Evolutionary conservation across 2,888 invertebrate species (phyloP), one percentile per base, ranked within the genome.

Genomic region (Mesopsocus fuscifrons): DNA sequence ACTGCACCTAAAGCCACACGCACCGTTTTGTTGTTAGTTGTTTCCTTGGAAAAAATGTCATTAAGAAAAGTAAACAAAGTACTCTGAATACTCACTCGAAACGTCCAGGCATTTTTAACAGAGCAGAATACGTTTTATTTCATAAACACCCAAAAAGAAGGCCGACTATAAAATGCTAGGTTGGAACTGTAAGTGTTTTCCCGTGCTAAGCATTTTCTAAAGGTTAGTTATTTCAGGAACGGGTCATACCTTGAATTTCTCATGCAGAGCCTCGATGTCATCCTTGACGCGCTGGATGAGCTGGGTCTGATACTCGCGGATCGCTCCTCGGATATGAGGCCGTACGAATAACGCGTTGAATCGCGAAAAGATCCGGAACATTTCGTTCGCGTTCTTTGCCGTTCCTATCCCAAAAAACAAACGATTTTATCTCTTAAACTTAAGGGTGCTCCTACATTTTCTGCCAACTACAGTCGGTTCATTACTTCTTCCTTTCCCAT

Each of bases 321-420:
- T 99, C 18, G 98, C 98, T 35, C 98, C 97, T 43, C 95, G 77
- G 58, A 99, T 99, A 63, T 98, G 97, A 2, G 95, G 97, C 6
- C 98, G 77, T 8, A 99, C 94, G 65, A 99, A 98, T 41, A 99
- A 68, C 0, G 97, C 97, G 64, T 99, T 99, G 67, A 97, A 99
- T 15, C 97, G 78, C 1, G 94, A 94, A 66, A 88, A 88, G 54
- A 98, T 98, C 44, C 94, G 74, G 67, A 99, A 99, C 98, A 99
- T 99, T 62, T 99, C 98, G 59, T 97, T 97, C 16, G 98, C 98
- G 65, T 97, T 97, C 65, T 94, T 94, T 0, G 98, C 97, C 1
- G 92, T 94, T 42, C 95, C 38, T 38, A 20, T 15, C 8, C 8
- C 18, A 16, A 6, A 34, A 6, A 26, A 26, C 26, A n/a, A n/a